These are phyloP conservation scores for Chloromyia formosa DNA, from an alignment of 2,888 invertebrate species.

Conservation along the genomic window DNA sequence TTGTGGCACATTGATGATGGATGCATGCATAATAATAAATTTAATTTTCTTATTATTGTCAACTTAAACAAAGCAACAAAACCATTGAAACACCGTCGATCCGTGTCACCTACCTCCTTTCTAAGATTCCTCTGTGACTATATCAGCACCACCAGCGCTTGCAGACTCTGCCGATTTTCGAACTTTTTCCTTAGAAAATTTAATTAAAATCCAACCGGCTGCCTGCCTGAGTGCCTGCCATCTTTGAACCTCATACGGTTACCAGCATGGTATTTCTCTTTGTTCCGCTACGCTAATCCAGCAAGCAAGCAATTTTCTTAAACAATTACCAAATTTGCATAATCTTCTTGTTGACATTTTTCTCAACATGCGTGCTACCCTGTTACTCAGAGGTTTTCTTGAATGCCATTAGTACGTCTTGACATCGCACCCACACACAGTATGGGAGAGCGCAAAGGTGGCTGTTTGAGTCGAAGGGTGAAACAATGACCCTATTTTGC, in stretches of 20 bases:
- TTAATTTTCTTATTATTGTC: too few species aligned
- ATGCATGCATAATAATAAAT: too few species aligned
- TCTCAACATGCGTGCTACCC: slow-evolving; percentile 36
- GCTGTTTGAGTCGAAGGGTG: not conserved
- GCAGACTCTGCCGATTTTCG: slow-evolving; percentile 4
- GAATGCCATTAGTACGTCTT: slow-evolving; percentile 16
- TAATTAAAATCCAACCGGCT: slow-evolving; percentile 31
- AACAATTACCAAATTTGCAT: slow-evolving; percentile 44
- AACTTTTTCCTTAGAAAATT: slow-evolving; percentile 28
- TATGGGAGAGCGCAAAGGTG: not conserved
- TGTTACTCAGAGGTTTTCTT: slow-evolving; percentile 23
- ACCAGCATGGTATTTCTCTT: not conserved
- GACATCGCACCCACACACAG: not conserved
- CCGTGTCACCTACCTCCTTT: too few species aligned
- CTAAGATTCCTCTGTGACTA: too few species aligned
- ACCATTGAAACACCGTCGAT: too few species aligned
- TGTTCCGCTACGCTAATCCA: slow-evolving; percentile 23
- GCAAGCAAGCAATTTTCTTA: slow-evolving; percentile 33
- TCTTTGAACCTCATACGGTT: not conserved
- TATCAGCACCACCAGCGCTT: too few species aligned
- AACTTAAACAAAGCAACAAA: too few species aligned
- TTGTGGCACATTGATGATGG: too few species aligned
- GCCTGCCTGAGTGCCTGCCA: not conserved
- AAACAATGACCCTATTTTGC: slow-evolving; percentile 30
- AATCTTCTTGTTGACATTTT: slow-evolving; percentile 44